Evolutionary conservation across 2,888 invertebrate species (phyloP), one percentile per base, ranked within the genome.

Genomic region (Apamea anceps): DNA sequence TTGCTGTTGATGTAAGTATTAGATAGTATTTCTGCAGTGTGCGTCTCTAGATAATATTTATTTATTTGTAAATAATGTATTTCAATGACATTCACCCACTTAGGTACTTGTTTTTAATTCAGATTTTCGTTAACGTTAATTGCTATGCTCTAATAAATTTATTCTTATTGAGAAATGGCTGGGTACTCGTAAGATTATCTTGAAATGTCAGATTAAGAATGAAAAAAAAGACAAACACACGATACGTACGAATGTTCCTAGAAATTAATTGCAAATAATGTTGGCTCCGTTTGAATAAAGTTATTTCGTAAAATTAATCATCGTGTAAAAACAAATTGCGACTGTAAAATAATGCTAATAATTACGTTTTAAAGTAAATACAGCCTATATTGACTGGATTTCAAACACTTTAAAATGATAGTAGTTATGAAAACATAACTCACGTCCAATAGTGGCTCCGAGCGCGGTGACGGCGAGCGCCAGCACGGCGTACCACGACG

Each of bases 361-460:
- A n/a, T 10, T n/a, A 2, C 0, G 28, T n/a, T n/a, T 32, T 45
- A 15, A 10, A 48, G 8, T 13, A 21, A 57, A 32, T 21, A 10
- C 4, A 25, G 4, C 21, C 7, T 77, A 18, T 42, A 10, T 18
- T 32, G 1, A 57, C n/a, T 71, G 57, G 65, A 76, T 62, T 73
- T 25, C 1, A 76, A 77, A 63, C n/a, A 79, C 32, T 28, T 63
- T 28, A 54, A 68, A 71, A 63, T 21, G 1, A 71, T 60, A 60
- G 32, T 70, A 81, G 77, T 84, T 83, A 74, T 86, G 77, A 82
- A 85, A 90, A 85, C 71, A 85, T 75, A 89, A 96, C 96, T 96
- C 90, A 96, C 96, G 95, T 91, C 94, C 92, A 85, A 97, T 95
- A 25, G 96, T 94, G 79, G 96, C 97, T 76, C 97, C 96, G 80